Conservation (phyloP, 2,888 invertebrate species). For the Rhyacophila evoluta region DNA sequence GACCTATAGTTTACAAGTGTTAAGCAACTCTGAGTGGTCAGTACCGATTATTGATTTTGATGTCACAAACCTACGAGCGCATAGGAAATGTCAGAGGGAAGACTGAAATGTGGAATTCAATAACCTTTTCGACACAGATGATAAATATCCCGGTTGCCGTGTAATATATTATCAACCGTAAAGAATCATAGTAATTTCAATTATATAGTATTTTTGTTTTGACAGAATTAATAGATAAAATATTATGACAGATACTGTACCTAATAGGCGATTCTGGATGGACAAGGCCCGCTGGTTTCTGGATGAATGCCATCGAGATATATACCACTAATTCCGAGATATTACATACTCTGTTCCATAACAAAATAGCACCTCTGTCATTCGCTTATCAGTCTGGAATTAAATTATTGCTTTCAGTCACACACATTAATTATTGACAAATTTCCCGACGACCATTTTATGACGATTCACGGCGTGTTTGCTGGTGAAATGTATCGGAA, state of each 20-base stretch:
- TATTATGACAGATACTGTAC: background rate
- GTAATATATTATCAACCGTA: background rate
- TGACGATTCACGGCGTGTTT: background rate
- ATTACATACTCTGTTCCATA: background rate
- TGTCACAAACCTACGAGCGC: conserved; percentile 18
- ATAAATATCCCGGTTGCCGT: background rate
- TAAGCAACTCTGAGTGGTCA: conserved; percentile 39
- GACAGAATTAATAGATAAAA: background rate
- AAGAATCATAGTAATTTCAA: background rate
- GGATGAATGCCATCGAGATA: background rate
- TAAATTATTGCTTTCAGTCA: background rate
- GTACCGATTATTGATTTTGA: conserved; percentile 42
- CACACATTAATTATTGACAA: background rate
- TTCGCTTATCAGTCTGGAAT: background rate
- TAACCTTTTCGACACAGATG: background rate
- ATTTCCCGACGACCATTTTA: background rate
- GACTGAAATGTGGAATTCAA: background rate
- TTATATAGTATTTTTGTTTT: too few relatives aligned
- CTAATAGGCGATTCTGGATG: background rate
- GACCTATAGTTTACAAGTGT: background rate
- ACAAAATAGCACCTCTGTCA: background rate
- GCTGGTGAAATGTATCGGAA: background rate
- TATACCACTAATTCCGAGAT: background rate
- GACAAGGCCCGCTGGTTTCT: background rate
- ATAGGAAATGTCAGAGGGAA: background rate